phyloP scores from a whole-genome alignment of 2,797 vertebrate species.

The Scolopax rusticola region DNA sequence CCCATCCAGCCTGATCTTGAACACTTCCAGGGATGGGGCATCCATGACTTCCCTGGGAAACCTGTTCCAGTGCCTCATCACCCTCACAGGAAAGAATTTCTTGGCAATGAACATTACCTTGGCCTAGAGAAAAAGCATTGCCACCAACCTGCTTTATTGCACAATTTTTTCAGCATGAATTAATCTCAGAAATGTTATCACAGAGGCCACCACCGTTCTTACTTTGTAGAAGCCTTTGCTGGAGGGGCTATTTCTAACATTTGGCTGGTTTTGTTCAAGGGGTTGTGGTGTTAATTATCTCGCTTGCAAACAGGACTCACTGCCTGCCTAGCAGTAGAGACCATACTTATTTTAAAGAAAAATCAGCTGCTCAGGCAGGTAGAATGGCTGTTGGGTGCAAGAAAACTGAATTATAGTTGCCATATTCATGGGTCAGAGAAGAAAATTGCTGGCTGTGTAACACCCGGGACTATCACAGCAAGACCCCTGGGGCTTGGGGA shows the following conservation, averaged over 20 bases:
- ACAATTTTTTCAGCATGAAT: conserved; percentile 27
- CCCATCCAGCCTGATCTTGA: no score
- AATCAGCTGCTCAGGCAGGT: neutral
- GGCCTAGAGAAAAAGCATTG: neutral
- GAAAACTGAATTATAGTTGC: neutral
- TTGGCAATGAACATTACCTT: neutral
- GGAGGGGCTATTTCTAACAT: conserved; percentile 40
- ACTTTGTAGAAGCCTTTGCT: conserved; percentile 60
- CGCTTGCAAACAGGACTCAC: conserved; percentile 30
- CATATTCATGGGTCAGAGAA: neutral
- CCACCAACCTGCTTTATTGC: neutral
- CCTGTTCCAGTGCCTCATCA: no score
- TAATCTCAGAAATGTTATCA: conserved; percentile 51
- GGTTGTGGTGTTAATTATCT: neutral
- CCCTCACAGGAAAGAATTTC: no score
- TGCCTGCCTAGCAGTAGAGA: neutral
- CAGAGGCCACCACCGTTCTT: conserved; percentile 9
- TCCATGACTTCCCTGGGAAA: no score
- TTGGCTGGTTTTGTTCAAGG: conserved; percentile 48
- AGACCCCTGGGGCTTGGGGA: neutral
- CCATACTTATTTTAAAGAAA: conserved; percentile 7
- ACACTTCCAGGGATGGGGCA: no score
- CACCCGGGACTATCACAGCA: neutral
- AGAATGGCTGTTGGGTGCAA: conserved; percentile 11
- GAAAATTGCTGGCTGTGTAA: neutral